These are phyloP conservation scores for Drosophila phalerata DNA, from an alignment of 2,888 invertebrate genomes.

Conservation along the genomic window DNA sequence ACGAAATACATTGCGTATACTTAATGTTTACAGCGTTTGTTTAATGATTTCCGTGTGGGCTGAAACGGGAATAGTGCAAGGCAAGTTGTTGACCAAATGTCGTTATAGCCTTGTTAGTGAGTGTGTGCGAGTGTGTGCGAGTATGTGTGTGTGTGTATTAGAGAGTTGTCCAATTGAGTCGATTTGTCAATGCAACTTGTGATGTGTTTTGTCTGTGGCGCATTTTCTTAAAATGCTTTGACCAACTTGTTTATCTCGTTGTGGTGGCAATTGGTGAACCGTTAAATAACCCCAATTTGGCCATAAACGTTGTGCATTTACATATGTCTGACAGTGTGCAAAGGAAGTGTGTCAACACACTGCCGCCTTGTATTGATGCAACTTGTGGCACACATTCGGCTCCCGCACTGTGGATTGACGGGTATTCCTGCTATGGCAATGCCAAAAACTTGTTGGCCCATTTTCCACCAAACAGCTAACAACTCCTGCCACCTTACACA, in stretches of 20 bases:
- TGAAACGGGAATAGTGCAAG: constrained; percentile 65
- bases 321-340: constrained; percentile 39
- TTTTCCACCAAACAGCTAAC: constrained; percentile 46
- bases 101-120: constrained; percentile 49
- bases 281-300: constrained; percentile 75
- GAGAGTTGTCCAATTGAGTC: constrained; percentile 48
- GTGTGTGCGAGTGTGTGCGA: constrained; percentile 7
- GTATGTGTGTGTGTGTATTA: constrained; percentile 42
- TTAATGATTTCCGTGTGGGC: constrained; percentile 28
- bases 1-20: constrained; percentile 6
- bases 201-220: constrained; percentile 48
- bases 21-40: constrained; percentile 23
- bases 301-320: constrained; percentile 52
- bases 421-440: constrained; percentile 9
- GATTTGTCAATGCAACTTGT: constrained; percentile 63
- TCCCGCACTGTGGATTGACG: constrained; percentile 1
- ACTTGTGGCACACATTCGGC: constrained; percentile 16
- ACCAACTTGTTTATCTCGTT: constrained; percentile 70
- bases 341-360: constrained; percentile 14
- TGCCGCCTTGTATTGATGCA: constrained; percentile 30
- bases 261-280: constrained; percentile 49
- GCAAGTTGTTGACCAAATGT: constrained; percentile 62
- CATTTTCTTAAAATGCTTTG: constrained; percentile 32
- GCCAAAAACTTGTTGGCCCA: constrained; percentile 51
- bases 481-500: constrained; percentile 22